Conservation (phyloP, 2,888 invertebrate genomes). For the Cactoblastis cactorum region DNA sequence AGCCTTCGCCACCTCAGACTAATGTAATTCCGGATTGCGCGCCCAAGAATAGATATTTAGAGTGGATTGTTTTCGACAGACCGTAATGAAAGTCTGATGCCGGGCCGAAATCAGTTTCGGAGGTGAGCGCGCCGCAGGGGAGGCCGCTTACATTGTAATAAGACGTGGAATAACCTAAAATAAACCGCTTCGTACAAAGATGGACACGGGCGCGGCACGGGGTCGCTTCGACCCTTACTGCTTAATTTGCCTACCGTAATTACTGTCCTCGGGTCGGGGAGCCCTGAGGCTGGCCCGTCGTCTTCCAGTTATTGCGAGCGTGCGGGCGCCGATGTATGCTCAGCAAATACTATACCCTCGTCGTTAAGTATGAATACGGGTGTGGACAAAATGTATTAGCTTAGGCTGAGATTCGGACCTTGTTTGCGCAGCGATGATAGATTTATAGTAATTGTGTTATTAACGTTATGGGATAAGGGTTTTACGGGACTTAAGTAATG, state of each 20-base stretch:
- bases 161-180: constrained; percentile 77
- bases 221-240: constrained; percentile 67
- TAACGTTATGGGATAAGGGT: constrained; percentile 80
- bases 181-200: constrained; percentile 72
- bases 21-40: constrained; percentile 77
- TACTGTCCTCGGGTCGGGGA: constrained; percentile 77
- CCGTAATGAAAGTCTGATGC: constrained; percentile 79
- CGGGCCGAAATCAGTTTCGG: constrained; percentile 74
- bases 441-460: constrained; percentile 80
- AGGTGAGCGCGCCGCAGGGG: constrained; percentile 77
- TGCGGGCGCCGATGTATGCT: constrained; percentile 76
- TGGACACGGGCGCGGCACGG: constrained; percentile 61
- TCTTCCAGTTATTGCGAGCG: constrained; percentile 75
- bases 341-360: constrained; percentile 74
- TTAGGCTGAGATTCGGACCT: constrained; percentile 78
- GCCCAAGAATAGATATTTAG: constrained; percentile 79
- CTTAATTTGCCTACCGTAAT: constrained; percentile 81
- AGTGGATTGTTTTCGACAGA: constrained; percentile 80
- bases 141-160: constrained; percentile 75
- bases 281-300: constrained; percentile 70
- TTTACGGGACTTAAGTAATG: constrained; percentile 78
- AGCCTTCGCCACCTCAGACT: constrained; percentile 80
- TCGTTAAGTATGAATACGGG: constrained; percentile 79
- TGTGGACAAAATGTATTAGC: constrained; percentile 79
- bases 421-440: constrained; percentile 78